phyloP scores from a whole-genome alignment of 2,113 vertebrate species.

The Melanerpes aurifrons region DNA sequence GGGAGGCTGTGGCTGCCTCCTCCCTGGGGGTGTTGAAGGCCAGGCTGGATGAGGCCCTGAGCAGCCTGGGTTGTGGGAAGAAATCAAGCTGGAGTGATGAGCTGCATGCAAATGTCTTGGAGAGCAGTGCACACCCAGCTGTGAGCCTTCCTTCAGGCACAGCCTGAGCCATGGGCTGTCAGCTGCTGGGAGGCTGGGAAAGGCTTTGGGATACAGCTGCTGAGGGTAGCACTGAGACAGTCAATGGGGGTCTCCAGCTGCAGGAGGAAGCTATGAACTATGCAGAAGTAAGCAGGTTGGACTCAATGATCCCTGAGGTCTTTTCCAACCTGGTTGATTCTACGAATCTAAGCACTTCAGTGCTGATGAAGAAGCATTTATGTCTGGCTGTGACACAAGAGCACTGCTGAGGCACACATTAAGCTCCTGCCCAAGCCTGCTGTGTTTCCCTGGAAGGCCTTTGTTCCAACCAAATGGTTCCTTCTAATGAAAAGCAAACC shows the following conservation, averaged over 20 bases:
- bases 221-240: neutral
- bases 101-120: neutral
- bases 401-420: neutral
- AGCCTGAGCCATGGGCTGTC: neutral
- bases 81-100: neutral
- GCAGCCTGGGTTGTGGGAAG: neutral
- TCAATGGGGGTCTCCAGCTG: neutral
- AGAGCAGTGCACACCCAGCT: neutral
- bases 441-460: neutral
- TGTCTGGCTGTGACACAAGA: neutral
- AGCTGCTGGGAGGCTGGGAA: neutral
- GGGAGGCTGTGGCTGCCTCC: too few species aligned
- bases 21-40: too few species aligned
- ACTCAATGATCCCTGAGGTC: too few species aligned
- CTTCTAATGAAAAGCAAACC: neutral
- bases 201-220: neutral
- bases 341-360: neutral
- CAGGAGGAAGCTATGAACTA: neutral
- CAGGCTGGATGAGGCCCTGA: too few species aligned
- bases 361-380: neutral
- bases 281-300: neutral
- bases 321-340: too few species aligned
- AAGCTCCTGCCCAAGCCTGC: neutral
- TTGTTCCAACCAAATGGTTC: neutral
- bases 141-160: neutral